A percentile compares a stretch with the other conserved stretches of the same genome.
These are phyloP conservation scores for Hesperia comma DNA, from an alignment of 2,888 invertebrate species.

Conservation along the genomic window DNA sequence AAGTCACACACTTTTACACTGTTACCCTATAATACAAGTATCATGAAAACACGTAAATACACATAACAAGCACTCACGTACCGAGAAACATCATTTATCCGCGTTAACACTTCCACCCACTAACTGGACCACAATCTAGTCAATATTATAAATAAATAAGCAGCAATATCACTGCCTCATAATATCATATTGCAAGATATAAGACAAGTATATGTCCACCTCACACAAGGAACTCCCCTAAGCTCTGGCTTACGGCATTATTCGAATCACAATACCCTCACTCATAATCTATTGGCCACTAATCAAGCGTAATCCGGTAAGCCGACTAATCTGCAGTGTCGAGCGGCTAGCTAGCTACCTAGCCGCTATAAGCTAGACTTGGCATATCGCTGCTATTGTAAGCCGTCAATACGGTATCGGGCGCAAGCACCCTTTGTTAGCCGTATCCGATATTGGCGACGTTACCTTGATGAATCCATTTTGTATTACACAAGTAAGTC, in stretches of 20 bases:
- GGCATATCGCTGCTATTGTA: conserved; percentile 25
- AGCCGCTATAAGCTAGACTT: conserved; percentile 8
- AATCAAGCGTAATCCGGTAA: conserved; percentile 63
- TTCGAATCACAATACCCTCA: conserved; percentile 42
- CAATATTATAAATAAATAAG: too few relatives aligned
- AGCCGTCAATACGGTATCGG: conserved; percentile 18
- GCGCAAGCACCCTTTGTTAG: conserved; percentile 11
- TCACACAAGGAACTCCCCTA: conserved; percentile 29
- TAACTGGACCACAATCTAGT: too few relatives aligned
- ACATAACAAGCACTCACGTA: too few relatives aligned
- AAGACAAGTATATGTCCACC: not conserved
- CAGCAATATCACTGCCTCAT: too few relatives aligned
- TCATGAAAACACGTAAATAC: too few relatives aligned
- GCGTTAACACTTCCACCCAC: too few relatives aligned
- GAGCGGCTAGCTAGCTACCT: conserved; percentile 20
- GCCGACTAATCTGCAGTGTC: conserved; percentile 48
- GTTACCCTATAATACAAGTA: too few relatives aligned
- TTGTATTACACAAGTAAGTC: not conserved
- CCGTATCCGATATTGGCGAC: not conserved
- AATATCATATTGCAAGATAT: too few relatives aligned
- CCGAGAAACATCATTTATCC: too few relatives aligned
- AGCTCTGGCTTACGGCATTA: conserved; percentile 30
- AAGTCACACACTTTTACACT: too few relatives aligned
- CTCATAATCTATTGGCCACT: conserved; percentile 54
- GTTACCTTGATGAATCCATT: conserved; percentile 3